A percentile compares a stretch with the other conserved stretches of the same genome.
Conservation (phyloP, 2,797 vertebrate species). For the Trematomus bernacchii region DNA sequence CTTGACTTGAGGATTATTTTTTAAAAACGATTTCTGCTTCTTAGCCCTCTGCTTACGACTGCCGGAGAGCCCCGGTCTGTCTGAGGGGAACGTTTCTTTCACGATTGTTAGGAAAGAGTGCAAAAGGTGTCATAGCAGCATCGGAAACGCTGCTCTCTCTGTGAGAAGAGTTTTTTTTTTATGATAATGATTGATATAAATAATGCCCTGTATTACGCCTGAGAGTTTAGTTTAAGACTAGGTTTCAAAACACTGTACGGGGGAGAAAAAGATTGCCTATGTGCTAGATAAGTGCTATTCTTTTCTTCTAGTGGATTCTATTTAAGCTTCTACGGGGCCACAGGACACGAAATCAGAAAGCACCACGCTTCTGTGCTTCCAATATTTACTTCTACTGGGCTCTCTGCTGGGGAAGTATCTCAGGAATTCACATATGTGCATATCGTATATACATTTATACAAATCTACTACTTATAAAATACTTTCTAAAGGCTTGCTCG, state of each 20-base stretch:
- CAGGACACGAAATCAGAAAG: slow-evolving; percentile 53
- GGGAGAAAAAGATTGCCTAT: slow-evolving; percentile 80
- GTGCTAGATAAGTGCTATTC: slow-evolving; percentile 84
- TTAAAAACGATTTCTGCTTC: slow-evolving; percentile 50
- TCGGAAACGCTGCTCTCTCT: slow-evolving; percentile 39
- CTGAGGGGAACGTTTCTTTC: slow-evolving; percentile 57
- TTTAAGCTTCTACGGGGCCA: slow-evolving; percentile 66
- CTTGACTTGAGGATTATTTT: slow-evolving; percentile 90
- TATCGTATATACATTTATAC: slow-evolving; percentile 82
- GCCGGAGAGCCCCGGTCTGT: slow-evolving; percentile 39
- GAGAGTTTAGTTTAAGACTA: slow-evolving; percentile 76
- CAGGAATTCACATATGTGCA: slow-evolving; percentile 75
- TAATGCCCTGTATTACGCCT: slow-evolving; percentile 83
- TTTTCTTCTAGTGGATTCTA: slow-evolving; percentile 71
- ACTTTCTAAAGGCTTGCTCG: slow-evolving; percentile 78
- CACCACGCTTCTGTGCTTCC: slow-evolving; percentile 47
- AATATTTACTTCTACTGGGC: slow-evolving; percentile 58
- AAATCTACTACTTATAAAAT: slow-evolving; percentile 79
- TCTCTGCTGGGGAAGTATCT: slow-evolving; percentile 58
- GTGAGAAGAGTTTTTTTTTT: slow-evolving; percentile 24
- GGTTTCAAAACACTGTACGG: slow-evolving; percentile 65
- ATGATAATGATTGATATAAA: slow-evolving; percentile 69
- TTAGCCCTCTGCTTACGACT: slow-evolving; percentile 40
- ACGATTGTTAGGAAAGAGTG: slow-evolving; percentile 79
- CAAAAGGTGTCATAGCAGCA: slow-evolving; percentile 65